Base-by-base conservation (phyloP, 2,113 vertebrate genomes). In the Nyctereutes procyonoides region DNA sequence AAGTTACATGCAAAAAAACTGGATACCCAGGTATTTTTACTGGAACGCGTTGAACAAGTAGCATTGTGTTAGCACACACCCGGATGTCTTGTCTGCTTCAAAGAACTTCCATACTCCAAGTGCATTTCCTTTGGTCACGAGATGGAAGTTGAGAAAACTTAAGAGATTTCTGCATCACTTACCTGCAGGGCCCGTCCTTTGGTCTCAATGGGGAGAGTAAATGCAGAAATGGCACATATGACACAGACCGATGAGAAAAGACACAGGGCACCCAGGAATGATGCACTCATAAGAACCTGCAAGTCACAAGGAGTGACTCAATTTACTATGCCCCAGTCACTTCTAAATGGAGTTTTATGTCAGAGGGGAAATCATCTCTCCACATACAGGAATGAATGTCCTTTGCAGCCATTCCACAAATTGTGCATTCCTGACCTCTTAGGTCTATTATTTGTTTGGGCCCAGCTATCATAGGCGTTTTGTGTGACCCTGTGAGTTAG, bases 141-240 rank as follows among this genome's bases (percentile, higher is more conserved):
- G 48, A 16, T 32, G 35, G n/a, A 48, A 17, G 11, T 81, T 53
- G 12, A 60, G 32, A 69, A 56, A 20, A 55, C 28, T 35, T 24
- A 13, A 65, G 26, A 28, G 22, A 30, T 53, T n/a, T 53, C 28
- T 4, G 1, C 12, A 6, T 63, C 10, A 95, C 99, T 98, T 97
- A 99, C 99, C 99, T 99, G 99, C 79, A 99, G 98, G 0, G 99
- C 99, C 80, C 99, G 98, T 74, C 99, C 99, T 98, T 98, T 99
- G 15, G 99, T 99, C 98, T 99, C 99, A 0, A 99, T 99, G 20
- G 99, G 99, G 62, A 99, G 97, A 0, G 99, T 99, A 51, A 99
- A 97, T 0, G 99, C 99, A 11, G 99, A 99, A 32, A 99, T 32
- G 1, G 99, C 99, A 1, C 99, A 99, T 9, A 99, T 3, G 0